Evolutionary conservation across 2,113 vertebrate genomes (phyloP).

Genomic region (Nothocercus julius): DNA sequence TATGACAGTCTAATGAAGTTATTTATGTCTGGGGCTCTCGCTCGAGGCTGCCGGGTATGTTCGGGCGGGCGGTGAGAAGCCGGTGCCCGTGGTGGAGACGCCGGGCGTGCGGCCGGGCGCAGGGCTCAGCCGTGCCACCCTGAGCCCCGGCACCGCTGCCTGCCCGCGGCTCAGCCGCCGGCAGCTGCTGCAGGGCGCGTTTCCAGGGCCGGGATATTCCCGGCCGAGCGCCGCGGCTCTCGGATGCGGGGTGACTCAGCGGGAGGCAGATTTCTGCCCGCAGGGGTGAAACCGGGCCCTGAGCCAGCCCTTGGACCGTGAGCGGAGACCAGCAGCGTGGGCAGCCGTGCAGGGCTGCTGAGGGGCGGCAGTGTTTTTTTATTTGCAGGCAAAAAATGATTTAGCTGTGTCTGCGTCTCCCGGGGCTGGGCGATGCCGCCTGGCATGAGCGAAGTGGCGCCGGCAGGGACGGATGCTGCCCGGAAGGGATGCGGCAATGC

Average conservation of each 20-base stretch:
- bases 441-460: not conserved
- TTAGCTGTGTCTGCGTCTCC: not conserved
- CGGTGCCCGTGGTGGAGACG: not conserved
- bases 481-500: not conserved
- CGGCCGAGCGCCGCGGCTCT: not conserved
- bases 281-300: not conserved
- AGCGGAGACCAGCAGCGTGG: fast-evolving
- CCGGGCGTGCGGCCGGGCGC: not conserved
- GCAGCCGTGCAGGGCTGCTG: not conserved
- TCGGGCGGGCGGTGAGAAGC: not conserved
- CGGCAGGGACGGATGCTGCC: not conserved
- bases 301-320: fast-evolving
- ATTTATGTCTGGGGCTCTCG: not conserved
- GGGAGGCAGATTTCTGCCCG: not conserved
- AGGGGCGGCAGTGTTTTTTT: not conserved
- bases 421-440: not conserved
- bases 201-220: not conserved
- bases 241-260: not conserved
- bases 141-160: not conserved
- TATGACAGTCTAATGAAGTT: slow-evolving; percentile 38
- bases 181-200: not conserved
- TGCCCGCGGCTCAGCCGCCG: not conserved
- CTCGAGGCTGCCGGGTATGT: not conserved
- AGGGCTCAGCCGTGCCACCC: no score
- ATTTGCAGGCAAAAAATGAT: not conserved